phyloP scores from a whole-genome alignment of 35 echinoderm and acorn worm species.

The Patiria miniata region DNA sequence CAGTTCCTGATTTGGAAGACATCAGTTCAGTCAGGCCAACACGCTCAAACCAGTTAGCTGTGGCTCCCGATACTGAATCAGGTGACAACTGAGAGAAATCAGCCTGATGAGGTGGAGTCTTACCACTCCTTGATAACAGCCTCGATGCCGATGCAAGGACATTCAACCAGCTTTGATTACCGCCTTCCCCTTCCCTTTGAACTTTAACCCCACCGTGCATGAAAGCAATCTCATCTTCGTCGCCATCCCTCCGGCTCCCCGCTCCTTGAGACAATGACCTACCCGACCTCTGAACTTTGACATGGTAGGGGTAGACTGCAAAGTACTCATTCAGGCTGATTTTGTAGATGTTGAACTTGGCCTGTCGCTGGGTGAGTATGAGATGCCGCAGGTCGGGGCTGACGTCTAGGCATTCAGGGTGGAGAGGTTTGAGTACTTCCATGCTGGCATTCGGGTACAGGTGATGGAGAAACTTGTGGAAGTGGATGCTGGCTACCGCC shows the following conservation, averaged over 20 bases:
- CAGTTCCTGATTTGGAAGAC: neutral
- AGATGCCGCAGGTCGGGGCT: constrained; percentile 53
- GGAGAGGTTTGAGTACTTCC: neutral
- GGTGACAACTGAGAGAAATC: neutral
- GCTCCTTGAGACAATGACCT: neutral
- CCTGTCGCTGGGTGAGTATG: constrained; percentile 41
- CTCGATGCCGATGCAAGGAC: constrained; percentile 9
- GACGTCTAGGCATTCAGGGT: constrained; percentile 38
- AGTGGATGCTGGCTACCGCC: constrained; percentile 36
- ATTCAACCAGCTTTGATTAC: constrained; percentile 44
- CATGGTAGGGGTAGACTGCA: constrained; percentile 49
- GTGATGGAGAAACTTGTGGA: constrained; percentile 43
- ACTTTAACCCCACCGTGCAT: constrained; percentile 8
- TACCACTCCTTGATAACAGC: neutral
- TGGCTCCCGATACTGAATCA: too few species aligned
- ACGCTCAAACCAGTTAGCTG: constrained; percentile 18
- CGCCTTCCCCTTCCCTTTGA: constrained; percentile 19
- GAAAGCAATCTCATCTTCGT: constrained; percentile 49
- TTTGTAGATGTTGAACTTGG: constrained; percentile 60
- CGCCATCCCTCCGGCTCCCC: neutral
- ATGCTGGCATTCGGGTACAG: constrained; percentile 31
- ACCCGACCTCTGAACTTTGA: constrained; percentile 5
- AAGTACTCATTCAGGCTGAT: constrained; percentile 80
- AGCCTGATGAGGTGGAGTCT: neutral
- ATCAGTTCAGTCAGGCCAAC: neutral